Conservation (phyloP, 2,888 invertebrate genomes). For the Agonopterix arenella region DNA sequence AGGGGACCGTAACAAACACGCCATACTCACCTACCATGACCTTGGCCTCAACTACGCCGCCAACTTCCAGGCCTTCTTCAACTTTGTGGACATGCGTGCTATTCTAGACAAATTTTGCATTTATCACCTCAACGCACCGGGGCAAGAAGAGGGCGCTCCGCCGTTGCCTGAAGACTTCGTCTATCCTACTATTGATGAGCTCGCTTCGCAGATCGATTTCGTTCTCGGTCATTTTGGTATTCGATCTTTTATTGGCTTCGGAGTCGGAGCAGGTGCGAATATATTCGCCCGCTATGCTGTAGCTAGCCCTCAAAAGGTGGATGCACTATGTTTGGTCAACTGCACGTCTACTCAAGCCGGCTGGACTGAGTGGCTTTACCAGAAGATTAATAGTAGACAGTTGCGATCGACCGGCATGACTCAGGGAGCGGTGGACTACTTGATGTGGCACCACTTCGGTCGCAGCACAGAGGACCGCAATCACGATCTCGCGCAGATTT, state of each 20-base stretch:
- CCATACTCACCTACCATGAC: conserved; percentile 98
- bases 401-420: conserved; percentile 94
- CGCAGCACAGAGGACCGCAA: conserved; percentile 91
- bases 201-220: conserved; percentile 92
- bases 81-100: conserved; percentile 93
- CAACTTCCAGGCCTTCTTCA: conserved; percentile 96
- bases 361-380: conserved; percentile 99
- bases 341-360: conserved; percentile 95
- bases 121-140: conserved; percentile 98
- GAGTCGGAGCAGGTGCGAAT: conserved; percentile 98
- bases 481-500: conserved; percentile 95
- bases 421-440: conserved; percentile 94
- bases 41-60: conserved; percentile 97
- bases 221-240: conserved; percentile 94
- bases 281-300: conserved; percentile 95
- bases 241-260: conserved; percentile 95
- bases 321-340: conserved; percentile 95
- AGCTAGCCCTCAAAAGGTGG: conserved; percentile 89
- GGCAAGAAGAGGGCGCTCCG: conserved; percentile 97
- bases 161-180: conserved; percentile 91
- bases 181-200: conserved; percentile 97
- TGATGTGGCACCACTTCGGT: conserved; percentile 99
- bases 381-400: conserved; percentile 95
- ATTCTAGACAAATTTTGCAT: conserved; percentile 96
- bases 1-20: conserved; percentile 93